Evolutionary conservation across 2,888 invertebrate genomes (phyloP).

Genomic region (Melitaea athalia): DNA sequence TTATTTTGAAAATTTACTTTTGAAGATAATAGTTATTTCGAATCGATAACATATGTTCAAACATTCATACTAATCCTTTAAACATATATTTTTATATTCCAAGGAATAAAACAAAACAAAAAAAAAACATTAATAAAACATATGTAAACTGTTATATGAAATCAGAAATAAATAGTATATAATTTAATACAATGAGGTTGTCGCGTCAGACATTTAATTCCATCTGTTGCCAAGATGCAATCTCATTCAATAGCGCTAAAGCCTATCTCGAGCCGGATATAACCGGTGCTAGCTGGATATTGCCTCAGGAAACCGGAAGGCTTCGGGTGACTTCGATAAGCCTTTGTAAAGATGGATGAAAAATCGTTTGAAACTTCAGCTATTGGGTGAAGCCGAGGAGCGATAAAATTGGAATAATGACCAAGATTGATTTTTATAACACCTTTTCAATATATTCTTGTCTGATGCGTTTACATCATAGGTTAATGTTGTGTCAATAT

Average conservation of each 20-base stretch:
- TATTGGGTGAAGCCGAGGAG: background rate
- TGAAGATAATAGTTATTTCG: no score
- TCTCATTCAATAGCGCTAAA: constrained; percentile 25
- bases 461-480: background rate
- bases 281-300: constrained; percentile 29
- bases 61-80: no score
- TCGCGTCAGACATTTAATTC: constrained; percentile 11
- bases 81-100: no score
- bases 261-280: constrained; percentile 32
- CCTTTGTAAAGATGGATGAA: constrained; percentile 25
- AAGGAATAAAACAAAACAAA: no score
- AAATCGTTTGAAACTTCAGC: constrained; percentile 22
- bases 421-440: background rate
- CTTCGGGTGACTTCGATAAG: constrained; percentile 18
- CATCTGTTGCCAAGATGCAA: constrained; percentile 9
- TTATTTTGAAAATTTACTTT: no score
- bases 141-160: no score
- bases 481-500: background rate
- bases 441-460: background rate
- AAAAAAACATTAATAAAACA: no score
- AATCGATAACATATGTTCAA: no score
- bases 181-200: background rate
- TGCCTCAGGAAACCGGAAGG: constrained; percentile 28
- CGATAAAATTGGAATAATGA: background rate
- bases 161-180: background rate